Evolutionary conservation across 2,113 vertebrate genomes (phyloP).

Genomic region (Leptodactylus fuscus): DNA sequence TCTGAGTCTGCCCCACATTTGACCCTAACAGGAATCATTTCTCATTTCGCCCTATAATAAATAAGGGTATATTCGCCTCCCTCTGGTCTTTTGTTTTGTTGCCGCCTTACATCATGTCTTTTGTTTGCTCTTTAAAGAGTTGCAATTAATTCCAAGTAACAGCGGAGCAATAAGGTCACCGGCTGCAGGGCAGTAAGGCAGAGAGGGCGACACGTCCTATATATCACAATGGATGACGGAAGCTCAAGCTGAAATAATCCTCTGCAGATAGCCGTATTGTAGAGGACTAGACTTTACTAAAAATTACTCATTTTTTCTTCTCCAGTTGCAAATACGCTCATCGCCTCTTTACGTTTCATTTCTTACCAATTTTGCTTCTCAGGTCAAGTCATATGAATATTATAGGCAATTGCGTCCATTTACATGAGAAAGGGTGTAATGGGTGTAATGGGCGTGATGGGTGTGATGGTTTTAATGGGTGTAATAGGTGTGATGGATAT

Average conservation of each 20-base stretch:
- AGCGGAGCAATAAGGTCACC: slow-evolving; percentile 12
- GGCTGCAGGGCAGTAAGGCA: slow-evolving; percentile 29
- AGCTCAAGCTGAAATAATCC: neutral
- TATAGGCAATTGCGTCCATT: neutral
- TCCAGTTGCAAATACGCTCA: no score
- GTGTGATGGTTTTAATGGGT: no score
- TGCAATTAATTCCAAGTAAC: slow-evolving; percentile 42
- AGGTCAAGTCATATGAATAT: neutral
- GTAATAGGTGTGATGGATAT: no score
- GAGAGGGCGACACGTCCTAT: slow-evolving; percentile 15
- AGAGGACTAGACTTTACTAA: neutral
- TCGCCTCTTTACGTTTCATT: neutral
- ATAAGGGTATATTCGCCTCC: neutral
- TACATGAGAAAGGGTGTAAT: no score
- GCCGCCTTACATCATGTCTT: neutral
- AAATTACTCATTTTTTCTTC: neutral
- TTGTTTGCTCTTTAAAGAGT: slow-evolving; percentile 30
- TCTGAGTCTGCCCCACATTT: neutral
- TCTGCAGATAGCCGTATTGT: neutral
- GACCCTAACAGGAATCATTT: neutral
- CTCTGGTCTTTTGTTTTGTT: neutral
- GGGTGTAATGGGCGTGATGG: no score
- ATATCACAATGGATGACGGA: slow-evolving; percentile 4
- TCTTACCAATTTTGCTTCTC: neutral
- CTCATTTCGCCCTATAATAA: neutral